These are phyloP conservation scores for Phenganax subtilis DNA, from an alignment of 92 coral and sea anemone species.

Conservation along the genomic window DNA sequence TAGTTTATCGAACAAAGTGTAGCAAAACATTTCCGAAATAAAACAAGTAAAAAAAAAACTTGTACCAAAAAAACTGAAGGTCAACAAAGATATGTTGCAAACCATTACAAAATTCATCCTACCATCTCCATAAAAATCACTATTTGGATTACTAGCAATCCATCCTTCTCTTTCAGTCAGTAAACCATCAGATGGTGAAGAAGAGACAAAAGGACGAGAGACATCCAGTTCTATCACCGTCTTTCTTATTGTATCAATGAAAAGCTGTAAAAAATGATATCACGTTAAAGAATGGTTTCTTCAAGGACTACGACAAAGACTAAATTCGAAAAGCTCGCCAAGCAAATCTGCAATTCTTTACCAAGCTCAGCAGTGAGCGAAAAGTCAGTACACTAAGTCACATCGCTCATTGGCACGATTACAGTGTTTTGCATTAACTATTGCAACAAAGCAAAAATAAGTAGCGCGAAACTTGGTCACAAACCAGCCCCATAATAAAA, in stretches of 20 bases:
- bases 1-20: no score
- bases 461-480: no score
- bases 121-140: conserved; percentile 93
- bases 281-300: not conserved
- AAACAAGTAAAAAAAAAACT: not conserved
- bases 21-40: no score
- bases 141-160: conserved; percentile 74
- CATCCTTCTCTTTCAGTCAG: conserved; percentile 88
- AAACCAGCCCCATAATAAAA: no score
- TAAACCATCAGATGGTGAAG: conserved; percentile 92
- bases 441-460: no score
- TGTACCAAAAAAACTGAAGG: not conserved
- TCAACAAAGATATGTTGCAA: not conserved
- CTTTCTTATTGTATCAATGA: conserved; percentile 65
- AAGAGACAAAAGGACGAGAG: conserved; percentile 73
- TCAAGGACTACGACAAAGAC: not conserved
- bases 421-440: no score
- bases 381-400: no score
- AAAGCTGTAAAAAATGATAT: conserved; percentile 50
- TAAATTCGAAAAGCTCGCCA: no score
- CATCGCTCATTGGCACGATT: no score
- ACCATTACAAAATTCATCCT: conserved; percentile 4
- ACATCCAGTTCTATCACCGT: conserved; percentile 61
- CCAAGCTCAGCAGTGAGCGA: no score
- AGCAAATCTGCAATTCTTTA: no score